A percentile compares a stretch with the other conserved stretches of the same genome.
These are phyloP conservation scores for Poeciliopsis presidionis DNA, from an alignment of 2,797 vertebrate species.

Conservation along the genomic window DNA sequence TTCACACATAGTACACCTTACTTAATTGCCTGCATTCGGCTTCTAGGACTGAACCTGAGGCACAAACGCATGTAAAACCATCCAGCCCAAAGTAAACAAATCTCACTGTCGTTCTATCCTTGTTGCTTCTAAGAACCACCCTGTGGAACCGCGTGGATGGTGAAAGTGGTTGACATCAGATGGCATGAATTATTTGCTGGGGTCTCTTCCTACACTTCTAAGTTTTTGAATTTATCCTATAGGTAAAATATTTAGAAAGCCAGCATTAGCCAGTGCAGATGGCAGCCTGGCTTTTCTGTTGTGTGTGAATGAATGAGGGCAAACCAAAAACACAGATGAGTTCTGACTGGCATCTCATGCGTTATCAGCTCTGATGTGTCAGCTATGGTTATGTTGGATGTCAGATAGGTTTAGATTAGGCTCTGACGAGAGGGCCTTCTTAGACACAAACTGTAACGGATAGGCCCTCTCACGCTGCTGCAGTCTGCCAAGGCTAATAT, in stretches of 20 bases:
- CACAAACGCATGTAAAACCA: conserved; percentile 44
- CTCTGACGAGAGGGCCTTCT: conserved; percentile 34
- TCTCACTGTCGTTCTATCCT: conserved; percentile 37
- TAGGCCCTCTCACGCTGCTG: conserved; percentile 59
- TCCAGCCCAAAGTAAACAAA: conserved; percentile 45
- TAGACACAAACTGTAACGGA: conserved; percentile 64
- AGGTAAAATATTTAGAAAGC: conserved; percentile 76
- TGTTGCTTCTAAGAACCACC: conserved; percentile 41
- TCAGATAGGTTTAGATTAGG: conserved; percentile 71
- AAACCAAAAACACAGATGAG: conserved; percentile 68
- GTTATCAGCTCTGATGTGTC: conserved; percentile 65
- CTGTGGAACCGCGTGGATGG: conserved; percentile 26
- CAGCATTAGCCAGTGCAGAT: conserved; percentile 35
- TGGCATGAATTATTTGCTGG: conserved; percentile 74
- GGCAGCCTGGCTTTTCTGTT: conserved; percentile 41
- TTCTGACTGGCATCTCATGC: conserved; percentile 65
- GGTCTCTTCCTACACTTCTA: conserved; percentile 54
- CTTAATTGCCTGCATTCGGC: conserved; percentile 45
- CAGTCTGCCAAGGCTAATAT: conserved; percentile 55
- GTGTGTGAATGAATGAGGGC: conserved; percentile 63
- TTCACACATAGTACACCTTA: conserved; percentile 39
- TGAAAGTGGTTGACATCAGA: conserved; percentile 64
- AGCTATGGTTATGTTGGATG: conserved; percentile 72
- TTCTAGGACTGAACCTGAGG: conserved; percentile 47
- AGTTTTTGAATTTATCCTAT: conserved; percentile 58